Evolutionary conservation across 2,888 invertebrate genomes (phyloP), one percentile per base, ranked within the genome.

Genomic region (Rotaria magnacalcarata): DNA sequence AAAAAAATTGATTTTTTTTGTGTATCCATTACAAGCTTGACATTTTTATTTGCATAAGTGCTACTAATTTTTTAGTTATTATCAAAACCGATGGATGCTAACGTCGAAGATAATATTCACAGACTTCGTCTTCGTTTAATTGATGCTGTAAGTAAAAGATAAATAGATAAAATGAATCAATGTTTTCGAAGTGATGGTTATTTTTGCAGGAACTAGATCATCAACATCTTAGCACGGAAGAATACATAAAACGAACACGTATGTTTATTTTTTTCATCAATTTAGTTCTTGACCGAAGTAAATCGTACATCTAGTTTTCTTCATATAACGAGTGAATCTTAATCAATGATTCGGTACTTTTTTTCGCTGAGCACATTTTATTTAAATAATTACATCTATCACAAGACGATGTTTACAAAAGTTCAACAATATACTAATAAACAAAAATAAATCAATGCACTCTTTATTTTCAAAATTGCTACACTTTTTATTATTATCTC

Each of bases 101-200:
- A 80, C 47, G 47, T 80, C 47, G 80, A 80, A 80, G 80, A 47
- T 80, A 43, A 80, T 80, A 80, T 80, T 24, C 80, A 80, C n/a
- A 80, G 34, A 47, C 80, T 80, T 80, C 80, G 80, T 4, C n/a
- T 80, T 24, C 80, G 80, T 80, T n/a, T 80, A 24, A 80, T 80
- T n/a, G 80, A 80, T 80, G 47, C 80, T 21, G 80, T 80, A 80
- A 80, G 47, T 2, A 67, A 11, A 19, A 47, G 16, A 47, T 14
- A 41, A n/a, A 47, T 80, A 16, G 0, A 24, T 34, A n/a, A n/a
- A n/a, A 34, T 34, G 34, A 34, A 80, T 80, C 8, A 14, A 11
- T 50, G 50, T 47, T 47, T 41, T 24, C 10, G 8, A 47, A 80
- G 27, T 75, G 5, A 47, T 16, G n/a, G 11, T n/a, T 80, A 47